Conservation (phyloP, 2,797 vertebrate genomes). For the Orientallactaga sibirica region DNA sequence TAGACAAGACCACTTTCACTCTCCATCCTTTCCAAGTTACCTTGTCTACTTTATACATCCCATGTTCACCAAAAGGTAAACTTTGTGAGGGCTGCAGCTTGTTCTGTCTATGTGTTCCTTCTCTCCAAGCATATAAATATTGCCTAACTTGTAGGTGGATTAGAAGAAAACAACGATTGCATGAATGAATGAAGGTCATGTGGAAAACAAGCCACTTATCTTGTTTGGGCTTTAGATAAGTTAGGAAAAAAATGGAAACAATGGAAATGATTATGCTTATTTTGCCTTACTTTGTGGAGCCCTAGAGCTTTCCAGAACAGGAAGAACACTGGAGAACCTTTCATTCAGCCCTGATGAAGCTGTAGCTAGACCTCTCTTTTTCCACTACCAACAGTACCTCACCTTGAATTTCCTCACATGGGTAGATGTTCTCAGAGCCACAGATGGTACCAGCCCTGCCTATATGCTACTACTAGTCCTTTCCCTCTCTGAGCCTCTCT, state of each 20-base stretch:
- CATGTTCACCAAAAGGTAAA: neutral
- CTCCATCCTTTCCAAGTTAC: neutral
- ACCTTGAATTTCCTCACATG: neutral
- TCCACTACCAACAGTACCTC: neutral
- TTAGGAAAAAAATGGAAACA: neutral
- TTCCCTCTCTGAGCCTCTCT: constrained; percentile 21
- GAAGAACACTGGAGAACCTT: neutral
- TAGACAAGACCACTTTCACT: neutral
- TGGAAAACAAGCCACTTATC: neutral
- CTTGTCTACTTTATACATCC: too few relatives aligned
- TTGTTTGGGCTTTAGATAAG: neutral
- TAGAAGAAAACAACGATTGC: neutral
- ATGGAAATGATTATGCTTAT: neutral
- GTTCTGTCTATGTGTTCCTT: neutral
- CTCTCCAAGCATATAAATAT: neutral
- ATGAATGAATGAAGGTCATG: neutral
- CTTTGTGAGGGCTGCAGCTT: neutral
- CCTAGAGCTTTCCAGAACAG: neutral
- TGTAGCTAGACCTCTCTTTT: neutral
- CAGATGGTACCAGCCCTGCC: neutral
- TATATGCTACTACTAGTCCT: neutral
- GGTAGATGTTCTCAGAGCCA: neutral
- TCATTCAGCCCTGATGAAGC: neutral
- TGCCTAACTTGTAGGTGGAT: neutral
- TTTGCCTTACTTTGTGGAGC: neutral